Conservation (phyloP, 35 echinoderm and acorn worm genomes). For the Nesometra sesokonis region DNA sequence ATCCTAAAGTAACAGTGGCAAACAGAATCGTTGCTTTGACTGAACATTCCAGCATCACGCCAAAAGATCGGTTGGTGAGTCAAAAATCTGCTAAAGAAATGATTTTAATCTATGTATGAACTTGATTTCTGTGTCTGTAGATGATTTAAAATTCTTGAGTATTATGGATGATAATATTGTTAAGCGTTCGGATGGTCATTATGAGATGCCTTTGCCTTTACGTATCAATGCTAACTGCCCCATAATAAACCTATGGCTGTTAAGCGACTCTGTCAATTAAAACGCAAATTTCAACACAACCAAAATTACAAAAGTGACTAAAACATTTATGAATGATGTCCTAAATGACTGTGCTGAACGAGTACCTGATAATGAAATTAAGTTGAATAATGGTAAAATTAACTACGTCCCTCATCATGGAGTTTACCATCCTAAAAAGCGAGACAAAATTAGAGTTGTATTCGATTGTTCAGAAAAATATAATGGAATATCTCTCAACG, state of each 20-base stretch:
- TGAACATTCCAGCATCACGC: too few species aligned
- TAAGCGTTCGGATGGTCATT: constrained; percentile 23
- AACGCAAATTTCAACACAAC: constrained; percentile 12
- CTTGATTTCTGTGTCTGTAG: neutral
- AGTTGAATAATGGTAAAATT: neutral
- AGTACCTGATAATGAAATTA: neutral
- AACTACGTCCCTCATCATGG: constrained; percentile 42
- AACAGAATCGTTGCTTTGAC: too few species aligned
- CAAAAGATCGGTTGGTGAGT: too few species aligned
- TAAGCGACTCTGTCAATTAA: constrained; percentile 2
- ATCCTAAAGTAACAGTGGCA: too few species aligned
- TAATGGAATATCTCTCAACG: constrained; percentile 31
- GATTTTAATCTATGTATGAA: too few species aligned
- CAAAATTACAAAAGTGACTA: constrained; percentile 15
- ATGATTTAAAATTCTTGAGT: constrained; percentile 10
- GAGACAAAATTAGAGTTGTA: constrained; percentile 29
- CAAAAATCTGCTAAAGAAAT: too few species aligned
- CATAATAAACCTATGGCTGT: neutral
- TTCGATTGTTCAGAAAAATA: constrained; percentile 45
- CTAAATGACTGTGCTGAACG: constrained; percentile 21
- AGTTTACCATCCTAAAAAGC: constrained; percentile 33
- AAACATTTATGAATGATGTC: constrained; percentile 26
- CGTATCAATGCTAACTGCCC: constrained; percentile 17
- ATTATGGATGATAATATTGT: neutral
- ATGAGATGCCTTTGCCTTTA: constrained; percentile 38